Evolutionary conservation across 2,113 vertebrate genomes (phyloP), one percentile per base, ranked within the genome.

Genomic region (Zeus faber): DNA sequence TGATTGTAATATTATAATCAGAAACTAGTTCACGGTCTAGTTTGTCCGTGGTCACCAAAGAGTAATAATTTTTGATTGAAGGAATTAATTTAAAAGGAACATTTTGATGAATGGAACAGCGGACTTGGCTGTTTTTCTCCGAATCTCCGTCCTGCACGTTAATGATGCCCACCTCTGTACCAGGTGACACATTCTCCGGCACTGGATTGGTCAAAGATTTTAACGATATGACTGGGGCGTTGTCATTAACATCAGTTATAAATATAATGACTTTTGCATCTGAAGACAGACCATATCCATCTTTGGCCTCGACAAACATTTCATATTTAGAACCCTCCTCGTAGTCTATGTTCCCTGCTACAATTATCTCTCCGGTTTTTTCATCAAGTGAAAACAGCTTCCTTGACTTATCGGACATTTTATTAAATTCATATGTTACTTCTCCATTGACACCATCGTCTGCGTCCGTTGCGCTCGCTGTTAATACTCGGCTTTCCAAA

Each of bases 241-340:
- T 91, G 26, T 91, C 90, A 59, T 91, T 91, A 11, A 88, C 61
- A 54, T 92, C 87, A 31, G 65, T 60, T 3, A 88, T 58, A 17
- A 81, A 73, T 31, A 89, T 62, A 6, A 90, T 18, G 5, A 91
- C 65, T 53, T 84, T 89, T 1, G 80, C 74, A 61, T 83, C 75
- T 2, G 87, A 86, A 0, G 70, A 41, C 1, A 88, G 60, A 1
- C 79, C 83, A 9, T 74, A 70, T 1, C 55, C 53, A 72, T 92
- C 91, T 49, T 77, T 79, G 1, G 84, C 90, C 46, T 81, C 58
- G 0, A 91, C 47, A 5, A 65, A 75, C 21, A 92, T 58, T 44
- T 92, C 88, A 81, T 82, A 86, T 2, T 33, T 37, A 0, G 51
- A 59, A 0, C 24, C 62, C 1, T 78, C 54, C 45, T 92, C 89